Base-by-base conservation (phyloP, 2,113 vertebrate genomes). In the Psilopogon haemacephalus region DNA sequence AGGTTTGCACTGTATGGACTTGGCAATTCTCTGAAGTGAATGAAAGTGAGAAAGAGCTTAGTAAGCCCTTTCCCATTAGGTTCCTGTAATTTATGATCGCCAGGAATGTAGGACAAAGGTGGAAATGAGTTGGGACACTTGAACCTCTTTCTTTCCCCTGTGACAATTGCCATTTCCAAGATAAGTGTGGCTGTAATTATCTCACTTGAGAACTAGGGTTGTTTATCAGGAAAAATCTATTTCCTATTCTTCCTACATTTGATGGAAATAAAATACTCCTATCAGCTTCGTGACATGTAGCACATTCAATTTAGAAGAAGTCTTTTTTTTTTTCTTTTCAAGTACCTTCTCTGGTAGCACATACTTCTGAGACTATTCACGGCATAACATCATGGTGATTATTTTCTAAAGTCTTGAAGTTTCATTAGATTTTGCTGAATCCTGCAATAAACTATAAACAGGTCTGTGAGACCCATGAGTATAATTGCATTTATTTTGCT, bases 351-450 rank as follows among this genome's bases (percentile, higher is more conserved):
- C 76, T 84, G n/a, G 60, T 92, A 88, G 24, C 15, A 48, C 38
- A 40, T 84, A 42, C 15, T 76, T 82, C 42, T 56, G 76, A 84
- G 42, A 48, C 69, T 68, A 48, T 84, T 35, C 38, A 28, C 23
- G 56, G 48, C 32, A 9, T 48, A 90, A 84, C n/a, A 93, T 35
- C 63, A 60, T 27, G 48, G 64, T 67, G 27, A 50, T 38, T 91
- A 24, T 75, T 92, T 84, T 65, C 62, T 56, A 72, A 90, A 84
- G 62, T 44, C 35, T 64, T 84, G 71, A 80, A 80, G 54, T 70
- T 89, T 76, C 60, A 90, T 88, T 78, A 84, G 28, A 74, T 89
- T 95, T 94, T 28, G 14, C 26, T 86, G n/a, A 32, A 86, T 56
- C 18, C 35, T 65, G 44, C 68, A 78, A 56, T 52, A 74, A 71